Evolutionary conservation across 2,888 invertebrate genomes (phyloP).

Genomic region (Herminia tarsipennalis): DNA sequence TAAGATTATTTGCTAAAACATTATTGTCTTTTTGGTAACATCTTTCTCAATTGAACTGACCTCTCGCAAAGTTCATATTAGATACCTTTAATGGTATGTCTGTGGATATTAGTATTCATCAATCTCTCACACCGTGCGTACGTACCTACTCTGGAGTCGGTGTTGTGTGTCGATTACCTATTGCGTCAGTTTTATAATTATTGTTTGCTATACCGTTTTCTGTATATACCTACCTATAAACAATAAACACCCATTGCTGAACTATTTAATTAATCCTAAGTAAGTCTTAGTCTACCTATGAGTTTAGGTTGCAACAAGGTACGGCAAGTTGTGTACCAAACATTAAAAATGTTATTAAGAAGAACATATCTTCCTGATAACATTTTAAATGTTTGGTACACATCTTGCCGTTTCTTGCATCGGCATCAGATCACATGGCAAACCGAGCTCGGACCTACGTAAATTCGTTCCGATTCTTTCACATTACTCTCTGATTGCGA

Average conservation of each 20-base stretch:
- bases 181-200: constrained; percentile 53
- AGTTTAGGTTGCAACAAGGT: no score
- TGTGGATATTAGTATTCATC: constrained; percentile 31
- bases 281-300: no score
- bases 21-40: no score
- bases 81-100: constrained; percentile 22
- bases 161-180: constrained; percentile 48
- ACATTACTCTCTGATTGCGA: constrained; percentile 16
- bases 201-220: constrained; percentile 39
- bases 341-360: no score
- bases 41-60: constrained; percentile 4
- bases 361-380: no score
- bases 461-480: constrained; percentile 11
- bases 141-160: constrained; percentile 20
- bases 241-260: no score
- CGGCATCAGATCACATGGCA: background rate
- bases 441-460: constrained; percentile 4
- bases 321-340: no score
- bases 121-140: constrained; percentile 28
- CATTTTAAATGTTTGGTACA: no score
- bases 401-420: no score
- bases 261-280: no score
- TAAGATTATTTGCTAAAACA: no score
- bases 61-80: constrained; percentile 14
- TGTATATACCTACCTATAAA: no score